Base-by-base conservation (phyloP, 2,113 vertebrate genomes). In the Pelecanoides urinatrix region DNA sequence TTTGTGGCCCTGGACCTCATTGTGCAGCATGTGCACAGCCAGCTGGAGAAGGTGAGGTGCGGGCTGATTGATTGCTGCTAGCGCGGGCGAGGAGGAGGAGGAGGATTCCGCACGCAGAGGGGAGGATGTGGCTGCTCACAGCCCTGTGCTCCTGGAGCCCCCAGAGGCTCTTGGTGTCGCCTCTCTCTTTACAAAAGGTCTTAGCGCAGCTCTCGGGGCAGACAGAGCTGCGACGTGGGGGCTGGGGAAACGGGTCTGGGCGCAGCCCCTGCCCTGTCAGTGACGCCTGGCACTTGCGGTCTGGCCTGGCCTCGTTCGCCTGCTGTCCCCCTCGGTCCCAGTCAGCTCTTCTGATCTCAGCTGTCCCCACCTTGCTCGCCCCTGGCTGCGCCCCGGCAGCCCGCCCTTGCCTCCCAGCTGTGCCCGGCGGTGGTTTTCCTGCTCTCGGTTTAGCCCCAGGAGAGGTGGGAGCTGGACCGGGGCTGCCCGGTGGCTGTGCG, bases 1-100 rank as follows among this genome's bases (percentile, higher is more conserved):
- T 99, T 98, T 49, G 99, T 99, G 44, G 99, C 99, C 0, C 94
- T 99, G 97, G 99, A 99, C 81, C 93, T 99, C 85, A 99, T 99
- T 1, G 99, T 99, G 65, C 99, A 99, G 96, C 99, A 99, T 0
- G 99, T 99, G 50, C 99, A 99, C 97, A 99, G 99, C 95, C 99
- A 99, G 95, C 98, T 99, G 92, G 99, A 99, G 96, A 99, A 99
- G 99, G 99, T 99, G 95, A 92, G 94, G 20, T 5, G 7, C 2
- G 44, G 78, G 32, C 29, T 45, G 49, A 7, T 8, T 1, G 25
- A 7, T 40, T 5, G 50, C 73, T 16, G 45, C 40, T 32, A 7
- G 29, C 6, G 3, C 0, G 13, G 63, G 14, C 0, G 4, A 76
- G 9, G 52, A 56, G 27, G 55, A 56, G 27, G 55, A 56, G 21